Conservation (phyloP, 2,113 vertebrate species). For the Hassar affinis region DNA sequence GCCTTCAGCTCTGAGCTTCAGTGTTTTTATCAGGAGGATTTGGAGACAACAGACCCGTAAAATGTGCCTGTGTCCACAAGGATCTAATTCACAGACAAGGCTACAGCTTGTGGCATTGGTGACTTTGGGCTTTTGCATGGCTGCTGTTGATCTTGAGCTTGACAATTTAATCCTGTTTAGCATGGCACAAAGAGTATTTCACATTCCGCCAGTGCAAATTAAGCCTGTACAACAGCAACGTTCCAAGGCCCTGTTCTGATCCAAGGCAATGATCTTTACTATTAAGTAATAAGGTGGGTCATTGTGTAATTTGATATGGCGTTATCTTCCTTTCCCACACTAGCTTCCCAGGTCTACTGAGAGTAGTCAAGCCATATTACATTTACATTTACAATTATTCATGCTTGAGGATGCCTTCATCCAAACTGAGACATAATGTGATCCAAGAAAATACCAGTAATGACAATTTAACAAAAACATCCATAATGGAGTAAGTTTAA, state of each 20-base stretch:
- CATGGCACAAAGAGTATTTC: slow-evolving; percentile 54
- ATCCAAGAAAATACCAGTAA: not conserved
- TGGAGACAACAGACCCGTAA: slow-evolving; percentile 58
- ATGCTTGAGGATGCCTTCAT: not conserved
- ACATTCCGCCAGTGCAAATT: slow-evolving; percentile 52
- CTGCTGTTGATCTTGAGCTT: slow-evolving; percentile 49
- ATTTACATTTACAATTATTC: not conserved
- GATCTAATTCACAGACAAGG: slow-evolving; percentile 60
- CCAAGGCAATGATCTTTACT: slow-evolving; percentile 2
- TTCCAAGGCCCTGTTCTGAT: slow-evolving; percentile 9
- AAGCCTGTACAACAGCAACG: slow-evolving; percentile 18
- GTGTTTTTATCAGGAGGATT: slow-evolving; percentile 57
- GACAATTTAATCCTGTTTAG: slow-evolving; percentile 54
- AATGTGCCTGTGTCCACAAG: slow-evolving; percentile 56
- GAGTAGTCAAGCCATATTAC: not conserved
- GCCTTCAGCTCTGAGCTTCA: not conserved
- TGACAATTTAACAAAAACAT: not conserved
- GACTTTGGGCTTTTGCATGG: slow-evolving; percentile 47
- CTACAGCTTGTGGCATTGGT: slow-evolving; percentile 51
- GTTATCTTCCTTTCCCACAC: not conserved
- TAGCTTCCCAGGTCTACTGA: not conserved
- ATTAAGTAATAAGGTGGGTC: slow-evolving; percentile 18
- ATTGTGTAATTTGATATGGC: not conserved
- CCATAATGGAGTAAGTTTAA: not conserved
- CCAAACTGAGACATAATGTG: not conserved